Base-by-base conservation (phyloP, 2,888 invertebrate species). In the Volucella bombylans region DNA sequence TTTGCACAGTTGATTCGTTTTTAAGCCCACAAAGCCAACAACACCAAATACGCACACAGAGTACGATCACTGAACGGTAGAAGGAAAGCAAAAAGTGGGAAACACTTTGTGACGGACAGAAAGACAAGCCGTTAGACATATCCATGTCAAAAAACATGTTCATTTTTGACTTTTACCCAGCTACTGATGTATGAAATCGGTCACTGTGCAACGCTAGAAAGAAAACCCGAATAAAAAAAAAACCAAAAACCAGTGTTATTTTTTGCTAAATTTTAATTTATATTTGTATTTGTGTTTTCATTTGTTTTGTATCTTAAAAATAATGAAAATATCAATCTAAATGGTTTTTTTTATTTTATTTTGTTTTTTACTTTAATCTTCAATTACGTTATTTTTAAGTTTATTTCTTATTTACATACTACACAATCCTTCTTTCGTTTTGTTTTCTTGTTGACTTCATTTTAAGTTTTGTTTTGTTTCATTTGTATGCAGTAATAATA, bases 241-340 rank as follows among this genome's bases (percentile, higher is more conserved):
- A 45, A 39, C 6, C 9, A 59, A 10, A 68, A 15, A 23, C 4
- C 18, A 23, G 18, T 2, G 18, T 50, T 11, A 50, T 15, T 12
- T 18, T 80, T 57, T 76, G 50, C 65, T 83, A 71, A 38, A 74
- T 74, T 68, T 79, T 59, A 83, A 67, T 79, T 83, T 79, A 80
- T 79, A 80, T 61, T 82, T 74, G 82, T 78, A 83, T 82, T 83
- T 83, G 74, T 83, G 73, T 80, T 79, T 83, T 79, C 72, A 71
- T 81, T 81, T 68, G 49, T 68, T 85, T 85, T 65, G 31, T 68
- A 72, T 77, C 85, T 81, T 85, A 85, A 81, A 85, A 85, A 85
- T 85, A 85, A 68, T 82, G 81, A 85, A 81, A 85, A 81, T 85
- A 85, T 85, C 85, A 72, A 72, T 85, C 67, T 85, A 71, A 80